These are phyloP conservation scores for Periophthalmodon schlosseri DNA, from an alignment of 2,113 vertebrate genomes.

Conservation along the genomic window DNA sequence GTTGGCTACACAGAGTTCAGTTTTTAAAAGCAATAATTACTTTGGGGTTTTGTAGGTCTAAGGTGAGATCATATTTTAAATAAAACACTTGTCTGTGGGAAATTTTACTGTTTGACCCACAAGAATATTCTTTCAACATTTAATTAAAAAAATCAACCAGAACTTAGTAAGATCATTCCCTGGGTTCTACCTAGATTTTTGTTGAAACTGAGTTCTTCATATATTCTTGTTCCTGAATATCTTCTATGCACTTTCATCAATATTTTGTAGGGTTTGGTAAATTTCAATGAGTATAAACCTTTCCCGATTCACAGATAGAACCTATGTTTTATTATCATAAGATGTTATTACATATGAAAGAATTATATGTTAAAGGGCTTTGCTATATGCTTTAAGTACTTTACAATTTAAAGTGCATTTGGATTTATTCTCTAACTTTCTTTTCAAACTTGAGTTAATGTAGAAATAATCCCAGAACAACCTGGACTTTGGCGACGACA, in stretches of 20 bases:
- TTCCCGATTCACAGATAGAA: too few species aligned
- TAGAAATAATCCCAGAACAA: background rate
- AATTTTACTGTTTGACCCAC: background rate
- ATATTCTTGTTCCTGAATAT: too few species aligned
- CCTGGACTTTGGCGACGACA: conserved; percentile 2
- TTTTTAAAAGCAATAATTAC: background rate
- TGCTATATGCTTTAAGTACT: background rate
- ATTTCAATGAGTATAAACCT: too few species aligned
- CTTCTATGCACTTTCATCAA: too few species aligned
- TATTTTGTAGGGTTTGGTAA: too few species aligned
- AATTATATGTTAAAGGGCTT: background rate
- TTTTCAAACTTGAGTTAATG: background rate
- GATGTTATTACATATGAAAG: background rate
- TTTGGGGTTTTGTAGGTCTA: background rate
- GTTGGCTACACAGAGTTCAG: background rate
- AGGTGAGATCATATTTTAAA: background rate
- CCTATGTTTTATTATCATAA: too few species aligned
- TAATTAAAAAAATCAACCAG: too few species aligned
- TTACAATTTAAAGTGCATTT: background rate
- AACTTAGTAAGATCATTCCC: too few species aligned
- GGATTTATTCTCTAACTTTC: background rate
- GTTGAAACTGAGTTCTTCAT: too few species aligned
- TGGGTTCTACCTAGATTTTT: too few species aligned
- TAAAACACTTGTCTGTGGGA: background rate
- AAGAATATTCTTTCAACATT: background rate